Percentiles rank a stretch among this genome's conserved stretches.
Conservation (phyloP, 2,113 vertebrate genomes). For the Mus pahari region DNA sequence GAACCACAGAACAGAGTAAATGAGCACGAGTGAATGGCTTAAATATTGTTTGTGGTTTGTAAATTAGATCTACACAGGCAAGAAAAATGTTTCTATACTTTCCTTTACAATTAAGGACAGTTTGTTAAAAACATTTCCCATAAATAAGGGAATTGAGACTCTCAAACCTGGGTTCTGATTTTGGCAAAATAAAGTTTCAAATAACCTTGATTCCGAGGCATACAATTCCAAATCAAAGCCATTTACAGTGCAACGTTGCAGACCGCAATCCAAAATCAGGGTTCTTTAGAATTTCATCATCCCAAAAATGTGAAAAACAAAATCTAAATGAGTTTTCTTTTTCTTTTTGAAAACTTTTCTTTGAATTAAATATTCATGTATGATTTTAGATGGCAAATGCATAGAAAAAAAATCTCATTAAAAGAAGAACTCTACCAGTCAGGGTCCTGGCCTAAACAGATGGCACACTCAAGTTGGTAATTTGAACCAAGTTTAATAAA, state of each 20-base stretch:
- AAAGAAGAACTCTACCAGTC: slow-evolving; percentile 29
- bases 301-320: slow-evolving; percentile 25
- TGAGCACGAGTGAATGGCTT: slow-evolving; percentile 71
- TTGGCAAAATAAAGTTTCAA: slow-evolving; percentile 74
- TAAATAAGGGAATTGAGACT: slow-evolving; percentile 65
- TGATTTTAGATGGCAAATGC: slow-evolving; percentile 24
- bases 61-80: slow-evolving; percentile 75
- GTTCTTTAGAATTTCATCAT: slow-evolving; percentile 72
- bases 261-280: slow-evolving; percentile 73
- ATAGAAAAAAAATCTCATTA: slow-evolving; percentile 46
- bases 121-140: slow-evolving; percentile 77
- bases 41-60: slow-evolving; percentile 69
- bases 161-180: slow-evolving; percentile 78
- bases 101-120: slow-evolving; percentile 50
- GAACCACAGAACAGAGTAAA: slow-evolving; percentile 41
- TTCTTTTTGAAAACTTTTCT: slow-evolving; percentile 63
- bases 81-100: slow-evolving; percentile 68
- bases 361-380: slow-evolving; percentile 63
- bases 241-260: slow-evolving; percentile 67
- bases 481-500: not conserved
- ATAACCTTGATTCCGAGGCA: slow-evolving; percentile 74
- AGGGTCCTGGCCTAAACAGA: slow-evolving; percentile 25
- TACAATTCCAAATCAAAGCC: slow-evolving; percentile 77
- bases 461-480: not conserved
- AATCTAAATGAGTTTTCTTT: slow-evolving; percentile 55